Percentiles rank a stretch among this genome's conserved stretches.
These are phyloP conservation scores for Campoplex capitator DNA, from an alignment of 2,888 invertebrate species.

Conservation along the genomic window DNA sequence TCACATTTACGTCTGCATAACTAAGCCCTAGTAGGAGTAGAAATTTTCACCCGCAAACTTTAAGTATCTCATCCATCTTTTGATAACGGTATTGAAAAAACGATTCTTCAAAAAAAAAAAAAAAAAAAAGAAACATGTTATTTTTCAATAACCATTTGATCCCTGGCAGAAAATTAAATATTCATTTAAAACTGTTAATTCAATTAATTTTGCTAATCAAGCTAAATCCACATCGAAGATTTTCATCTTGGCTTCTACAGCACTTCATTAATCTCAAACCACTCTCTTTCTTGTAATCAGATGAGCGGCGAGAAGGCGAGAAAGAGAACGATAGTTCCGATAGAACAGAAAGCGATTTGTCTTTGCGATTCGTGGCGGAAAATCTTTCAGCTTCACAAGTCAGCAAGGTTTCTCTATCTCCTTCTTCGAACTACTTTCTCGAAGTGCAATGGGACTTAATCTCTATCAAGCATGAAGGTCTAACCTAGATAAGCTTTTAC, in stretches of 20 bases:
- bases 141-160: background rate
- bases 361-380: conserved; percentile 36
- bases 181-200: background rate
- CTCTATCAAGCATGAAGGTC: background rate
- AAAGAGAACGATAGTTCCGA: conserved; percentile 16
- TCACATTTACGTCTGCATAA: conserved; percentile 48
- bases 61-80: conserved; percentile 8
- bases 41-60: conserved; percentile 35
- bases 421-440: conserved; percentile 18
- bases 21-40: conserved; percentile 1
- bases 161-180: background rate
- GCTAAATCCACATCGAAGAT: conserved; percentile 25
- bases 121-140: background rate
- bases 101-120: background rate
- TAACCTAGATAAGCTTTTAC: background rate
- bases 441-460: conserved; percentile 45
- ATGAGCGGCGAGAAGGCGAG: background rate
- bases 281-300: conserved; percentile 47
- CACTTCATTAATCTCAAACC: conserved; percentile 53
- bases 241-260: conserved; percentile 8
- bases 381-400: conserved; percentile 37
- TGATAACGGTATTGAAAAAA: conserved; percentile 24
- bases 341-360: conserved; percentile 61
- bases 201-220: conserved; percentile 18
- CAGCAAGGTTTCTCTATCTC: background rate